A percentile compares a stretch with the other conserved stretches of the same genome.
Evolutionary conservation across 1,140 invertebrate genomes (phyloP).

Genomic region (Scaptomyza hsui): DNA sequence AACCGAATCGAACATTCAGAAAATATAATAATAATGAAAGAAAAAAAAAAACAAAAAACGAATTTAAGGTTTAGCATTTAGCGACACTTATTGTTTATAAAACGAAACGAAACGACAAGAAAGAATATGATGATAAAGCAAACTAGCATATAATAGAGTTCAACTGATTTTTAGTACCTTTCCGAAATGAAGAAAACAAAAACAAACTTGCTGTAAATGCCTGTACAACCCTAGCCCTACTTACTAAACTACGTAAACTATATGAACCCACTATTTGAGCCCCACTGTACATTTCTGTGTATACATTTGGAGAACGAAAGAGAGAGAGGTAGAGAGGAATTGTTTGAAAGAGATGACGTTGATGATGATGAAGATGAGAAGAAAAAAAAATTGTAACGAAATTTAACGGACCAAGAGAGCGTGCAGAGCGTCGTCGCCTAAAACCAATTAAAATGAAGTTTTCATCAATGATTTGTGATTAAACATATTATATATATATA

Average conservation of each 20-base stretch:
- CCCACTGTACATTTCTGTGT: constrained; percentile 79
- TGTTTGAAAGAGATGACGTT: constrained; percentile 49
- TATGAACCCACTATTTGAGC: constrained; percentile 35
- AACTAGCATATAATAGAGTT: constrained; percentile 69
- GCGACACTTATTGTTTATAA: constrained; percentile 78
- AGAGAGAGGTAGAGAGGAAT: constrained; percentile 1
- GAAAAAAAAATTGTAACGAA: constrained; percentile 66
- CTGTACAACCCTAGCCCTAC: constrained; percentile 49
- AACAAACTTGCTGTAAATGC: constrained; percentile 65
- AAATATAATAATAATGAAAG: constrained; percentile 19
- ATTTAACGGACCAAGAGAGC: constrained; percentile 82
- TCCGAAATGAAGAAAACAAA: constrained; percentile 47
- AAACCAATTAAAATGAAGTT: constrained; percentile 79
- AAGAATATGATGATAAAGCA: constrained; percentile 38
- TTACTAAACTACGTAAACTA: constrained; percentile 3
- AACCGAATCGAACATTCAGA: constrained; percentile 15
- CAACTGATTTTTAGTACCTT: constrained; percentile 81
- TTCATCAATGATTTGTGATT: constrained; percentile 84
- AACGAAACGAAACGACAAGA: constrained; percentile 49
- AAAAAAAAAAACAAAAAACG: constrained; percentile 61
- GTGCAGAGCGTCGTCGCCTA: constrained; percentile 79
- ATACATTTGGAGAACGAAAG: constrained; percentile 51
- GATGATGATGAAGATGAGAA: constrained; percentile 54
- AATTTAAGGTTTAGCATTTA: constrained; percentile 80
- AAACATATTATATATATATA: constrained; percentile 27